These are phyloP conservation scores for Phanerotoma sp. DNA, from an alignment of 2,888 invertebrate species.

Conservation along the genomic window DNA sequence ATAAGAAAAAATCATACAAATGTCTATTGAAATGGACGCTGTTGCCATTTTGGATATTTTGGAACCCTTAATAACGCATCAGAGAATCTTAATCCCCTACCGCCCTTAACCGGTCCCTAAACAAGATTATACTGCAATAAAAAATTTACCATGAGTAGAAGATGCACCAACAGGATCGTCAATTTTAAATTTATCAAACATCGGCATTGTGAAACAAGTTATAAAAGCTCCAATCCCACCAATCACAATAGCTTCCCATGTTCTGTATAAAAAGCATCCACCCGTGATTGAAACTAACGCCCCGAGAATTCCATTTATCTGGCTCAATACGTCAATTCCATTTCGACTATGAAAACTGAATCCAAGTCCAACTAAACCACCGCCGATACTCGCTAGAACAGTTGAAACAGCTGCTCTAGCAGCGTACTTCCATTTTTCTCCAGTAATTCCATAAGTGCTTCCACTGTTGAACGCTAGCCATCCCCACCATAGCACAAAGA, in stretches of 20 bases:
- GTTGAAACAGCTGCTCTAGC: conserved; percentile 88
- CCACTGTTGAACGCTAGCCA: conserved; percentile 96
- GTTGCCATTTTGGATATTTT: no score
- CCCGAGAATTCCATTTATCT: conserved; percentile 87
- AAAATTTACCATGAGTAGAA: conserved; percentile 78
- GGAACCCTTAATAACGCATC: no score
- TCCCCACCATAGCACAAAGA: conserved; percentile 96
- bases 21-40: no score
- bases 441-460: conserved; percentile 80
- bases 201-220: conserved; percentile 70
- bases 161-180: conserved; percentile 93
- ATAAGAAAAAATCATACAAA: no score
- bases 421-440: conserved; percentile 88
- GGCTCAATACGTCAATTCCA: conserved; percentile 77
- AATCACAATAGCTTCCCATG: conserved; percentile 84
- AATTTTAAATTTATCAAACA: conserved; percentile 76
- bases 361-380: conserved; percentile 71
- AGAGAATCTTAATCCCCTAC: no score
- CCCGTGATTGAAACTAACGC: conserved; percentile 85
- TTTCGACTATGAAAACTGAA: conserved; percentile 65
- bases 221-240: conserved; percentile 78
- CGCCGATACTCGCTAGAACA: conserved; percentile 88
- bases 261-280: conserved; percentile 81
- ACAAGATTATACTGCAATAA: no score
- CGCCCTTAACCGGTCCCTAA: no score